phyloP scores from a whole-genome alignment of 2,888 invertebrate species.

The Parnassius apollo region DNA sequence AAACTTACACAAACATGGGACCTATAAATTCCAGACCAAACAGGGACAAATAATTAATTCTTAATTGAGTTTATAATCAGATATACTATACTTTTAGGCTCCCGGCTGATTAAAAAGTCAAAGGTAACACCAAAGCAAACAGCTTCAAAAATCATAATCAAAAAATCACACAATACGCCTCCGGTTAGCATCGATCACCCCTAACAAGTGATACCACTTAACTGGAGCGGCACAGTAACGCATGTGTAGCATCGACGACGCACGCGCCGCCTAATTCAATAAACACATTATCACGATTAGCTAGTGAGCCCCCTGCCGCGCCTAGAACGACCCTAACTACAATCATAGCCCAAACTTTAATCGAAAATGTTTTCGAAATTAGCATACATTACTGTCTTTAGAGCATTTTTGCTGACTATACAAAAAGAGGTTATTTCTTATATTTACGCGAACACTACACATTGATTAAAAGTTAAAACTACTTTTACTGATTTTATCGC shows the following conservation, averaged over 20 bases:
- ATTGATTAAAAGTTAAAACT: no score
- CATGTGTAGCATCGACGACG: constrained; percentile 63
- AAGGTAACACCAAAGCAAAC: background rate
- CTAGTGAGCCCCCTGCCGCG: constrained; percentile 53
- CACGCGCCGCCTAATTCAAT: constrained; percentile 79
- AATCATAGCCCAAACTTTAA: constrained; percentile 13
- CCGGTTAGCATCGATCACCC: constrained; percentile 35
- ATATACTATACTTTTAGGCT: background rate
- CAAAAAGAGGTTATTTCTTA: no score
- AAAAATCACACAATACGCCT: constrained; percentile 27
- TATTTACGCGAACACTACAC: no score
- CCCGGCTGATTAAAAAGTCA: constrained; percentile 13
- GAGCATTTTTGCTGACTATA: background rate
- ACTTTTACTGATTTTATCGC: no score
- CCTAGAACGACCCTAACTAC: constrained; percentile 28
- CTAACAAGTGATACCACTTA: constrained; percentile 52
- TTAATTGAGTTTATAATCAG: no score
- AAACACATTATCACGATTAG: constrained; percentile 81
- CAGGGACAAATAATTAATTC: no score
- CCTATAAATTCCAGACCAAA: no score
- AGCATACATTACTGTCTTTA: constrained; percentile 14
- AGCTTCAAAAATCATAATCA: constrained; percentile 4
- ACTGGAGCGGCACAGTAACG: constrained; percentile 37
- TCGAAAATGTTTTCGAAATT: constrained; percentile 15
- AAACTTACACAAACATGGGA: no score